A percentile compares a stretch with the other conserved stretches of the same genome.
Conservation (phyloP, 2,797 vertebrate genomes). For the Sebastes reedi region DNA sequence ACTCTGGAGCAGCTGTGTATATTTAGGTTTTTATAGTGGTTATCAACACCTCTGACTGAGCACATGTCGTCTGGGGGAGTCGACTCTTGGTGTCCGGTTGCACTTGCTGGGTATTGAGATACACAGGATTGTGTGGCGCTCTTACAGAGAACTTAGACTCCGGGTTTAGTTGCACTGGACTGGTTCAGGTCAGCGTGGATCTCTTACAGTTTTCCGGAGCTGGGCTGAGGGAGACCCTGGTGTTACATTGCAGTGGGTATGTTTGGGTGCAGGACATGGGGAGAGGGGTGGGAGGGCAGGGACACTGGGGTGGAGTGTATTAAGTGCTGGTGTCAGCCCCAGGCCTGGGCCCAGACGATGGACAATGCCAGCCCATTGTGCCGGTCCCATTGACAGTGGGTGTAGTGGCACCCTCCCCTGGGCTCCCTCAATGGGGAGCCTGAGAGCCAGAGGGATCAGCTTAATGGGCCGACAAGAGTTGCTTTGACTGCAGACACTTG, state of each 20-base stretch:
- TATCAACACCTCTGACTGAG: conserved; percentile 65
- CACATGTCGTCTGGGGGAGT: conserved; percentile 59
- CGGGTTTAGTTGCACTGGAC: conserved; percentile 64
- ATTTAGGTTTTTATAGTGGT: conserved; percentile 70
- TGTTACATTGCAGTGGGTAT: conserved; percentile 68
- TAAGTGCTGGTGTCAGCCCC: conserved; percentile 72
- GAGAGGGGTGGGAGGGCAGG: conserved; percentile 20
- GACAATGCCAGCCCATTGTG: conserved; percentile 78
- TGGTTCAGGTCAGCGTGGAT: conserved; percentile 55
- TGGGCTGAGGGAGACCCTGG: conserved; percentile 60
- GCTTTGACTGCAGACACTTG: conserved; percentile 80
- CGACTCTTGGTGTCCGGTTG: conserved; percentile 64
- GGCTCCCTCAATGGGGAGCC: conserved; percentile 73
- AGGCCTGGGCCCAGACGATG: conserved; percentile 65
- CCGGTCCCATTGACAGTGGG: conserved; percentile 68
- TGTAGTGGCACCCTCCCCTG: conserved; percentile 78
- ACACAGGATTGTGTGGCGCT: conserved; percentile 58
- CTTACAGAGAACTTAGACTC: conserved; percentile 43
- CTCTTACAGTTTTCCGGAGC: conserved; percentile 56
- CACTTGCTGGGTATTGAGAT: conserved; percentile 54
- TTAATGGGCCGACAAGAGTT: conserved; percentile 81
- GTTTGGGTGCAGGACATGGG: conserved; percentile 61
- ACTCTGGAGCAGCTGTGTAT: conserved; percentile 43
- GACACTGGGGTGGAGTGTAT: conserved; percentile 62
- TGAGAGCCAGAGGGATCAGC: conserved; percentile 79